phyloP scores from a whole-genome alignment of 2,797 vertebrate species.

The Triplophysa yarkandensis region DNA sequence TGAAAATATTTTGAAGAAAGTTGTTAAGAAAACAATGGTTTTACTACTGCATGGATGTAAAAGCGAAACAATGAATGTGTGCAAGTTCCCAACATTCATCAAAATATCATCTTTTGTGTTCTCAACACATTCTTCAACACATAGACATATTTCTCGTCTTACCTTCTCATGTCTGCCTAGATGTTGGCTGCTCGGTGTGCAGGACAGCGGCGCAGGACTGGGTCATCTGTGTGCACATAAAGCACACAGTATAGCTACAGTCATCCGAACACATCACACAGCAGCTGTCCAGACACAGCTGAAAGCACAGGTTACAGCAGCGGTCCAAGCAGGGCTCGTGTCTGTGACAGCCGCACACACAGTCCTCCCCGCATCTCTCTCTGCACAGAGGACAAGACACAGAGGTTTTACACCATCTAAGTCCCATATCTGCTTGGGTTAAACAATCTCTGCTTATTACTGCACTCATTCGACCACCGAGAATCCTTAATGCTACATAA shows the following conservation, averaged over 20 bases:
- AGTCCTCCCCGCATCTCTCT: conserved; percentile 50
- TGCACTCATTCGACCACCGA: not conserved
- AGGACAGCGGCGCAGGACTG: conserved; percentile 56
- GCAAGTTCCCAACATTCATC: too few species aligned
- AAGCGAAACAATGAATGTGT: too few species aligned
- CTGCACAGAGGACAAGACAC: conserved; percentile 59
- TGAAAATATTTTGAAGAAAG: too few species aligned
- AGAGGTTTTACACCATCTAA: conserved; percentile 65
- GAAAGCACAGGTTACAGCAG: conserved; percentile 75
- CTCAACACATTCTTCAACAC: too few species aligned
- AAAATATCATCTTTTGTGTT: too few species aligned
- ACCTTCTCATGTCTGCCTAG: conserved; percentile 24
- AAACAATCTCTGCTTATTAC: not conserved
- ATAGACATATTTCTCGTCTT: conserved; percentile 14
- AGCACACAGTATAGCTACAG: conserved; percentile 73
- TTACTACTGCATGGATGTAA: too few species aligned
- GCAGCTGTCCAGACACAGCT: conserved; percentile 69
- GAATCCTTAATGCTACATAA: not conserved
- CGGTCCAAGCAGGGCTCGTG: conserved; percentile 64
- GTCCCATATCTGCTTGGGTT: conserved; percentile 60
- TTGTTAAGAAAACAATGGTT: too few species aligned
- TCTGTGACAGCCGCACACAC: conserved; percentile 51
- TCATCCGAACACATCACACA: conserved; percentile 66
- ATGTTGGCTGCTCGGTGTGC: conserved; percentile 24
- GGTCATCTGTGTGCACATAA: conserved; percentile 60